These are phyloP conservation scores for Eupithecia dodoneata DNA, from an alignment of 2,888 invertebrate genomes.

Conservation along the genomic window DNA sequence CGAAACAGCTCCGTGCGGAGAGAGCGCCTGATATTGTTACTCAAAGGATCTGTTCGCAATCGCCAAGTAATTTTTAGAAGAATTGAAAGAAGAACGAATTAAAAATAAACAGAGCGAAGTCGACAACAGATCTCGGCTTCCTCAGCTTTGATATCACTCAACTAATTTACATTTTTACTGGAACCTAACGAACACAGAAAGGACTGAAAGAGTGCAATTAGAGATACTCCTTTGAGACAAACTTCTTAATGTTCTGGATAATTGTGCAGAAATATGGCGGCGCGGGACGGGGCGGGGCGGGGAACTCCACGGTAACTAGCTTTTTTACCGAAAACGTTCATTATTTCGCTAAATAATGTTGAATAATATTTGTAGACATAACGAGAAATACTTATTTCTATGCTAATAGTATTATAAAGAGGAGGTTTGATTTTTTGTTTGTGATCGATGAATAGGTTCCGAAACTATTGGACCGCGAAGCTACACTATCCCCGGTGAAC, in stretches of 20 bases:
- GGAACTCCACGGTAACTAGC: constrained; percentile 27
- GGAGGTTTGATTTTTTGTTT: too few species aligned
- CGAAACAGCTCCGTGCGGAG: too few species aligned
- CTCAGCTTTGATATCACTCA: constrained; percentile 33
- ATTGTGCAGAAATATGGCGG: constrained; percentile 31
- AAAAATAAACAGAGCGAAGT: constrained; percentile 21
- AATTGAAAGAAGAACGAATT: constrained; percentile 27
- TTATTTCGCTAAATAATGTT: constrained; percentile 15
- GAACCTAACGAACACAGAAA: constrained; percentile 24
- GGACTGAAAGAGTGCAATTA: constrained; percentile 31
- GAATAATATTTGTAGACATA: constrained; percentile 2
- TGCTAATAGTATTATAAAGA: not conserved
- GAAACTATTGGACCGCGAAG: too few species aligned
- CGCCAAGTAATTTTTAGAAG: not conserved
- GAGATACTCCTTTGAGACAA: constrained; percentile 31
- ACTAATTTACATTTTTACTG: constrained; percentile 31
- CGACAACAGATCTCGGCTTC: constrained; percentile 23
- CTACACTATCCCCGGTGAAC: too few species aligned
- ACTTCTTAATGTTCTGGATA: constrained; percentile 35
- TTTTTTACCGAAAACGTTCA: constrained; percentile 23
- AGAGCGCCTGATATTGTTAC: not conserved
- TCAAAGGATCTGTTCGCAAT: not conserved
- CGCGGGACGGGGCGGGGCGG: too few species aligned
- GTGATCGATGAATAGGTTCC: too few species aligned
- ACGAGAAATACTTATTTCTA: not conserved